Evolutionary conservation across 2,797 vertebrate species (phyloP).

Genomic region (Harpagifer antarcticus): DNA sequence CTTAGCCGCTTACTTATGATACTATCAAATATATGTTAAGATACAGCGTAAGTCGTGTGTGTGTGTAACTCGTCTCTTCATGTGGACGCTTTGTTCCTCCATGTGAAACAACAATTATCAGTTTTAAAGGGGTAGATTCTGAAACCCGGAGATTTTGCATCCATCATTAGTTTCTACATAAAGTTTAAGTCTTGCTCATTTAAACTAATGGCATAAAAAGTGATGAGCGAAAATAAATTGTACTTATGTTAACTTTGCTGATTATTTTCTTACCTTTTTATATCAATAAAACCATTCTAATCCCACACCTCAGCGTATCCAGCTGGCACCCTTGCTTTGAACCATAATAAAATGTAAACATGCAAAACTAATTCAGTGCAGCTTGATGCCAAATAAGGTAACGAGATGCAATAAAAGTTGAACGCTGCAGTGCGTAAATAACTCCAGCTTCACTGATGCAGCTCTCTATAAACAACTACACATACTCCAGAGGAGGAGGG

Average conservation of each 20-base stretch:
- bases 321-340: not conserved
- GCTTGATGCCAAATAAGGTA: constrained; percentile 25
- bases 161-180: not conserved
- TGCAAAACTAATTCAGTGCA: no score
- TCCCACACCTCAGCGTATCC: not conserved
- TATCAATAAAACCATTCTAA: not conserved
- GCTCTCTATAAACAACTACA: constrained; percentile 54
- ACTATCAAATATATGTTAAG: not conserved
- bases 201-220: not conserved
- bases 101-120: not conserved
- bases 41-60: not conserved
- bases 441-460: constrained; percentile 37
- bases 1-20: no score
- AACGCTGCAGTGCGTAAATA: constrained; percentile 40
- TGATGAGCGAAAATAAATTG: not conserved
- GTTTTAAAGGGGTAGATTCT: not conserved
- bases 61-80: not conserved
- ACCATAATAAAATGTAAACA: no score
- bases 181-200: not conserved
- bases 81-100: not conserved
- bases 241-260: no score
- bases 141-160: not conserved
- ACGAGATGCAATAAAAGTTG: constrained; percentile 27
- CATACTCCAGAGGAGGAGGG: not conserved
- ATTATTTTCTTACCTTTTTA: no score